These are phyloP conservation scores for Agrenia bidenticulata DNA, from an alignment of 2,888 invertebrate species.

Conservation along the genomic window DNA sequence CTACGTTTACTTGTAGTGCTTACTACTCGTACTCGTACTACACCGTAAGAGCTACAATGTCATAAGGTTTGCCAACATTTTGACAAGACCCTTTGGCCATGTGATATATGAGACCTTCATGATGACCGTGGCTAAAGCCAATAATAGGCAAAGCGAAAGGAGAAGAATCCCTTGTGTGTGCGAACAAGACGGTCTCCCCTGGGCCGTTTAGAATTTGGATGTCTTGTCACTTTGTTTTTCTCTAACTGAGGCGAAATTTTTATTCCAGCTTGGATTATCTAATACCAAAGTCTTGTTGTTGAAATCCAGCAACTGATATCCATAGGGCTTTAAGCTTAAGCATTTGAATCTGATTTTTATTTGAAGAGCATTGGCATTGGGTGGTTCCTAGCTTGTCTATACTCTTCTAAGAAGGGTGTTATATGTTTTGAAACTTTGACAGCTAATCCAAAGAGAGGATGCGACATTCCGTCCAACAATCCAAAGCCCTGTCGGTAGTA, in stretches of 20 bases:
- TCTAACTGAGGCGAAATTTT: neutral
- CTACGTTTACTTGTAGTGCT: too few relatives aligned
- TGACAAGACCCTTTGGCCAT: conserved; percentile 40
- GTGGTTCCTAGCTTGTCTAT: too few relatives aligned
- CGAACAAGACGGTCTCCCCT: neutral
- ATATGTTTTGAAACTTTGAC: conserved; percentile 11
- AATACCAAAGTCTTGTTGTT: too few relatives aligned
- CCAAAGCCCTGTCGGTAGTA: neutral
- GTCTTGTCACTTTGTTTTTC: conserved; percentile 3
- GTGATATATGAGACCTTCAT: conserved; percentile 43
- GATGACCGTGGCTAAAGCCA: conserved; percentile 32
- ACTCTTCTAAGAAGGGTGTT: neutral
- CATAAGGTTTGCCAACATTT: conserved; percentile 48
- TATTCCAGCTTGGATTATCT: too few relatives aligned
- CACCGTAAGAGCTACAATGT: conserved; percentile 15
- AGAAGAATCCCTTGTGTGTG: neutral
- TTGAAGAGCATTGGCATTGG: too few relatives aligned
- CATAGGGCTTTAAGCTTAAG: too few relatives aligned
- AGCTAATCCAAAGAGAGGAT: conserved; percentile 21
- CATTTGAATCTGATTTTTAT: too few relatives aligned
- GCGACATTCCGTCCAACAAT: conserved; percentile 14
- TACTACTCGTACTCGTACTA: too few relatives aligned
- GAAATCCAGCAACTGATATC: too few relatives aligned
- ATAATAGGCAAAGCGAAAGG: conserved; percentile 11
- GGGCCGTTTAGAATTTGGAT: neutral